phyloP scores from a whole-genome alignment of 2,797 vertebrate genomes.

The Tolypeutes matacus region DNA sequence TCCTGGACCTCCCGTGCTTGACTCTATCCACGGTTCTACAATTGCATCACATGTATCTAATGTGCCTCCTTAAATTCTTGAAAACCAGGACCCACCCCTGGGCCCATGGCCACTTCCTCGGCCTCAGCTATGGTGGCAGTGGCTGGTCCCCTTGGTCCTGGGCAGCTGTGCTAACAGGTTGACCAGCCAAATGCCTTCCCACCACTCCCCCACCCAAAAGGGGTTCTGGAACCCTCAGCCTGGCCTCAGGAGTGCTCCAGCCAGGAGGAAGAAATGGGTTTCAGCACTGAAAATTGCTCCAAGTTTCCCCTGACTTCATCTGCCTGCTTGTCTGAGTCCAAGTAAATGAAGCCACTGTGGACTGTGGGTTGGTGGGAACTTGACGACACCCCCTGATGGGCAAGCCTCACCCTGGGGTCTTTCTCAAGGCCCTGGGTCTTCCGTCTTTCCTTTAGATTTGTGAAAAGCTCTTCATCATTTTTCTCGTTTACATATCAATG shows the following conservation, averaged over 20 bases:
- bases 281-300: neutral
- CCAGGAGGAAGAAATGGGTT: neutral
- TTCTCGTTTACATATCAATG: neutral
- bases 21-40: neutral
- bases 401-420: neutral
- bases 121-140: neutral
- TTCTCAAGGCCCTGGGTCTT: accelerated
- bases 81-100: neutral
- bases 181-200: neutral
- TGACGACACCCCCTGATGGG: neutral
- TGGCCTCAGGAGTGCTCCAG: no score
- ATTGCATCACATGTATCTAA: no score
- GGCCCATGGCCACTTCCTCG: neutral
- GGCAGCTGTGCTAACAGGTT: neutral
- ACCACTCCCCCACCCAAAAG: neutral
- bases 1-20: no score
- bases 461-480: neutral
- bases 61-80: neutral
- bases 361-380: neutral
- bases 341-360: neutral
- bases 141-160: neutral
- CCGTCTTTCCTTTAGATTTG: neutral
- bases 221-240: neutral
- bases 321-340: neutral
- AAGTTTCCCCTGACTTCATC: neutral